These are phyloP conservation scores for Lamproptera curius DNA, from an alignment of 2,888 invertebrate genomes.

Conservation along the genomic window DNA sequence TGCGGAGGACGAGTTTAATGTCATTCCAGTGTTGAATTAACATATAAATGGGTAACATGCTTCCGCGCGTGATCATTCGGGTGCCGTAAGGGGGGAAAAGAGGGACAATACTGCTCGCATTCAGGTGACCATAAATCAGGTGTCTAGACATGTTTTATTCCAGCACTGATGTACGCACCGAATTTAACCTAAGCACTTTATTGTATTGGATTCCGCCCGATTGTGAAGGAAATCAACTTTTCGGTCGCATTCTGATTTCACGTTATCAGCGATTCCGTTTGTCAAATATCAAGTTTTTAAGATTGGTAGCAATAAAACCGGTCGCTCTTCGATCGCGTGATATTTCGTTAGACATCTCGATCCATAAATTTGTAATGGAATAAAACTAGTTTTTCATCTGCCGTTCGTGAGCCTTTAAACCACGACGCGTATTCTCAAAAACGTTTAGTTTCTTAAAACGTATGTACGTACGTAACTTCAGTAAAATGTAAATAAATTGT, in stretches of 20 bases:
- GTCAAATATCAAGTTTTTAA: conserved; percentile 9
- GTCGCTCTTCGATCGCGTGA: background rate
- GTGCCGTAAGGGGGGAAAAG: conserved; percentile 22
- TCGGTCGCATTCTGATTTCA: conserved; percentile 3
- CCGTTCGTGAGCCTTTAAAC: no score
- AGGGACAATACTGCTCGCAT: conserved; percentile 30
- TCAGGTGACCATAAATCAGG: conserved; percentile 68
- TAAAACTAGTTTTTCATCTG: no score
- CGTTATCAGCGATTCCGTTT: background rate
- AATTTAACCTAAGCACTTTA: conserved; percentile 44
- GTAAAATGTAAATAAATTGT: no score
- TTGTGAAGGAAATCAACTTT: conserved; percentile 23
- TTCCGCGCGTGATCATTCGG: conserved; percentile 2
- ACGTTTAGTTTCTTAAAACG: no score
- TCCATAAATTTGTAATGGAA: no score
- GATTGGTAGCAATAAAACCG: conserved; percentile 5
- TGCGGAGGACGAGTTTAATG: background rate
- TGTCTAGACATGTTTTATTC: conserved; percentile 68
- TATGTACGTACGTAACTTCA: no score
- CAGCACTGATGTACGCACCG: conserved; percentile 57
- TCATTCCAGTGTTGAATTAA: background rate
- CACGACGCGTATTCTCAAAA: no score
- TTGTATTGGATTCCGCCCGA: conserved; percentile 38
- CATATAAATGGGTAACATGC: background rate
- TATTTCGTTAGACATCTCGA: conserved; percentile 3